These are phyloP conservation scores for Passer montanus DNA, from an alignment of 2,113 vertebrate species.

Conservation along the genomic window DNA sequence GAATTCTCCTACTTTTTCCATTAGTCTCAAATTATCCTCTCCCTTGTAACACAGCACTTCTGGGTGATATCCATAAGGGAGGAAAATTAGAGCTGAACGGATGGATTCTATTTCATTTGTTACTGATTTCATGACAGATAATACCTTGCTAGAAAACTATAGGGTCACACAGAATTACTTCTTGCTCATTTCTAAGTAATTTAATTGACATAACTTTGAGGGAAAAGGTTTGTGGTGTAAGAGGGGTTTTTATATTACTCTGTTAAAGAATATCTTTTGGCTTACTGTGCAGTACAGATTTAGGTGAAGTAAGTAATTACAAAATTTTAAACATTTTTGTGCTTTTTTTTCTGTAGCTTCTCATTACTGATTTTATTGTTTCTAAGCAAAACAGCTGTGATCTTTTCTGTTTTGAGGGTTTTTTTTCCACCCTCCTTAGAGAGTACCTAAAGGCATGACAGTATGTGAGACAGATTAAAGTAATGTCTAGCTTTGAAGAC, in stretches of 20 bases:
- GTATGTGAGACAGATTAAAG: not conserved
- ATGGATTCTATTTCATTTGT: conserved; percentile 76
- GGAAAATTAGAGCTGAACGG: conserved; percentile 68
- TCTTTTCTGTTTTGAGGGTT: not conserved
- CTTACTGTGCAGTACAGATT: not conserved
- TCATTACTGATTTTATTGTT: not conserved
- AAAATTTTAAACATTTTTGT: not conserved
- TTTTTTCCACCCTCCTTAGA: rapidly evolving
- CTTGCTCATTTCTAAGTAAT: conserved; percentile 41
- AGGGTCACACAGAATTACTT: conserved; percentile 64
- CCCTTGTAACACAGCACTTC: conserved; percentile 64
- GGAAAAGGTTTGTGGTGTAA: not conserved
- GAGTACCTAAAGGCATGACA: not conserved
- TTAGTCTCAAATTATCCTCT: conserved; percentile 73
- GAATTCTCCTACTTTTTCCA: conserved; percentile 71
- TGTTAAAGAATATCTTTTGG: not conserved
- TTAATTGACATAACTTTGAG: conserved; percentile 52
- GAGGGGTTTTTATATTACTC: not conserved
- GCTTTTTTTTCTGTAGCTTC: not conserved
- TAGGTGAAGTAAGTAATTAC: not conserved
- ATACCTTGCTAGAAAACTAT: conserved; percentile 71
- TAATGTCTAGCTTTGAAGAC: not conserved
- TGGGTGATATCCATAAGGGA: conserved; percentile 62
- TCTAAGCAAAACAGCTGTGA: not conserved
- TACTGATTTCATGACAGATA: conserved; percentile 74